phyloP scores from a whole-genome alignment of 2,797 vertebrate genomes.

The Hydrophis major region DNA sequence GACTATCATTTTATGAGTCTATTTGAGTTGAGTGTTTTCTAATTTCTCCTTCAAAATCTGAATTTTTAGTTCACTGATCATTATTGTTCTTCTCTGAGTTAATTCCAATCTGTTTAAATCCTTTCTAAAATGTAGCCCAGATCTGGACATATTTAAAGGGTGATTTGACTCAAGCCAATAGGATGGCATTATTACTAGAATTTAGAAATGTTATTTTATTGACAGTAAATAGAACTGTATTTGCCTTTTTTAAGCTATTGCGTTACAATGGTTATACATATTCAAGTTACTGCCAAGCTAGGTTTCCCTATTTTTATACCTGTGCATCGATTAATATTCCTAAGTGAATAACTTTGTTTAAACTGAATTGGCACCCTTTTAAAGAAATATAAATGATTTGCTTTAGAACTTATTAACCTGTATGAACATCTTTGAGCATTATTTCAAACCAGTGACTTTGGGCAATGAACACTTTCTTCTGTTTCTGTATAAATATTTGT shows the following conservation, averaged over 20 bases:
- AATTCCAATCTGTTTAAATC: not conserved
- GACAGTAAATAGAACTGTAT: not conserved
- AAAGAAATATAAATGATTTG: not conserved
- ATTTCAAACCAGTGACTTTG: too few relatives aligned
- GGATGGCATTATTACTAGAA: not conserved
- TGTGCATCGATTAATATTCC: not conserved
- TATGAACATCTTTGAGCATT: not conserved
- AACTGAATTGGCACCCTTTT: not conserved
- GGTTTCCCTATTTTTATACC: not conserved
- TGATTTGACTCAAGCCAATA: not conserved
- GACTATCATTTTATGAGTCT: not conserved
- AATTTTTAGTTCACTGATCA: not conserved
- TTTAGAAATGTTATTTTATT: not conserved
- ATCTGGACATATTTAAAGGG: not conserved
- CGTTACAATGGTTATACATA: not conserved
- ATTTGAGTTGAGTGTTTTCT: not conserved
- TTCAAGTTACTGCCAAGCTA: not conserved
- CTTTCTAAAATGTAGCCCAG: not conserved
- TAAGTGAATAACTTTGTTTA: not conserved
- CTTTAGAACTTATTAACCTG: not conserved
- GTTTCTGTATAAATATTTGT: slow-evolving; percentile 2
- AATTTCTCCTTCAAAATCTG: not conserved
- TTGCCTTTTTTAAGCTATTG: not conserved
- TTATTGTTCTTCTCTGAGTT: not conserved
- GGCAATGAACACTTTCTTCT: not conserved